Conservation (phyloP, 2,888 invertebrate species). For the Eueremaeus valkanovi region DNA sequence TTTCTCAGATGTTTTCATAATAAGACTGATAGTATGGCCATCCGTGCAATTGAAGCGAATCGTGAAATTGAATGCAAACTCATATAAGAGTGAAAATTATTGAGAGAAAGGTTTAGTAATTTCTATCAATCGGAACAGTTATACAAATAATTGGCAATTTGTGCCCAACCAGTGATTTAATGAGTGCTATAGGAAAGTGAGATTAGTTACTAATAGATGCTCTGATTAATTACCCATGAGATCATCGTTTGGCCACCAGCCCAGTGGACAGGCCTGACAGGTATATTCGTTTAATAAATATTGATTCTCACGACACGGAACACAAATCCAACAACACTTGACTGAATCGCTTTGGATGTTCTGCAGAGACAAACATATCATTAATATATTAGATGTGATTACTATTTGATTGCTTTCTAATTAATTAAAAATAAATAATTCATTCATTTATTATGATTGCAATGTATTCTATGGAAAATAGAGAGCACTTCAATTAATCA, state of each 20-base stretch:
- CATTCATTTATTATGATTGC: too few species aligned
- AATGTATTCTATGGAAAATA: too few species aligned
- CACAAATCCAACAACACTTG: conserved; percentile 73
- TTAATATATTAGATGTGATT: neutral
- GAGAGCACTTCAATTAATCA: too few species aligned
- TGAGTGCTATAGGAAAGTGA: neutral
- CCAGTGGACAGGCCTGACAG: conserved; percentile 62
- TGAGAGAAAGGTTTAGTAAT: neutral
- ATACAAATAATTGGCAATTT: neutral
- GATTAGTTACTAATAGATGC: neutral
- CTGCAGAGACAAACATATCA: conserved; percentile 50
- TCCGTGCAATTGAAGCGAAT: too few species aligned
- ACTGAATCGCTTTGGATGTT: conserved; percentile 62
- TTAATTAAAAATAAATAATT: too few species aligned
- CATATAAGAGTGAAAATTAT: neutral
- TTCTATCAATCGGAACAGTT: neutral
- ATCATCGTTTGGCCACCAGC: conserved; percentile 63
- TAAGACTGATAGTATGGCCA: too few species aligned
- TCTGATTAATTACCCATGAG: conserved; percentile 58
- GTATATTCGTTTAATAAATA: conserved; percentile 60
- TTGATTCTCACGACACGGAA: conserved; percentile 63
- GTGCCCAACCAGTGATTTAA: neutral
- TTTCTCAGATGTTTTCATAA: too few species aligned
- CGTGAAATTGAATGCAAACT: conserved; percentile 4
- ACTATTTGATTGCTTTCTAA: too few species aligned